Conservation (phyloP, 2,113 vertebrate genomes). For the Protobothrops flavoviridis region DNA sequence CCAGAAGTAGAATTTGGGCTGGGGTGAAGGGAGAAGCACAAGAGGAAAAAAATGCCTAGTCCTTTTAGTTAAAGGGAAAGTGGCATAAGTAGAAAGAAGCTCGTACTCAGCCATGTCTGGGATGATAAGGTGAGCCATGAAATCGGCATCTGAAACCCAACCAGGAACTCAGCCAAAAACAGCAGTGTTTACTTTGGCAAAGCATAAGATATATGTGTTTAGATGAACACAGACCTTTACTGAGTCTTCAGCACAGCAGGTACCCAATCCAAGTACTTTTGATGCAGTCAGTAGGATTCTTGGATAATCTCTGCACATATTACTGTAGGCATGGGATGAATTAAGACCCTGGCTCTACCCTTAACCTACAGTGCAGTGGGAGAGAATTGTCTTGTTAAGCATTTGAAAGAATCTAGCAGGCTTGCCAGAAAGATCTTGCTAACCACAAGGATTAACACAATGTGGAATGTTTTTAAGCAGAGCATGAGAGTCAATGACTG, state of each 20-base stretch:
- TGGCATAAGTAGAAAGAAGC: not conserved
- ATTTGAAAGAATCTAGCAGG: slow-evolving; percentile 12
- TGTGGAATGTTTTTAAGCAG: slow-evolving; percentile 36
- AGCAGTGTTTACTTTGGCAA: slow-evolving; percentile 28
- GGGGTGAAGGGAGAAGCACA: not conserved
- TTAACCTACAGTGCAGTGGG: slow-evolving; percentile 12
- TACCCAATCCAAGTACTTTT: slow-evolving; percentile 52
- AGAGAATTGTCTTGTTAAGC: slow-evolving; percentile 4
- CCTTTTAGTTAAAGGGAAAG: not conserved
- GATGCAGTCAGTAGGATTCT: slow-evolving; percentile 11
- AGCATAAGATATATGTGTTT: slow-evolving; percentile 46
- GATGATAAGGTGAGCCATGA: slow-evolving; percentile 29
- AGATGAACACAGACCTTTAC: slow-evolving; percentile 43
- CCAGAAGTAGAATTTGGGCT: not conserved
- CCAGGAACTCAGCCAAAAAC: slow-evolving; percentile 41
- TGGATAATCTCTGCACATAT: not conserved
- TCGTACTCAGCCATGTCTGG: slow-evolving; percentile 2
- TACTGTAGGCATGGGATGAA: slow-evolving; percentile 30
- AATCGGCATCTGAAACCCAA: slow-evolving; percentile 36
- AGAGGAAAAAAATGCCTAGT: not conserved
- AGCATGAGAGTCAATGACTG: slow-evolving; percentile 49
- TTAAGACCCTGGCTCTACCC: slow-evolving; percentile 39
- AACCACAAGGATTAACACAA: slow-evolving; percentile 42
- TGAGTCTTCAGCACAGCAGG: slow-evolving; percentile 45
- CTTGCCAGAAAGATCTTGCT: slow-evolving; percentile 46